phyloP scores from a whole-genome alignment of 2,113 vertebrate genomes.

The Gallinago undulata region DNA sequence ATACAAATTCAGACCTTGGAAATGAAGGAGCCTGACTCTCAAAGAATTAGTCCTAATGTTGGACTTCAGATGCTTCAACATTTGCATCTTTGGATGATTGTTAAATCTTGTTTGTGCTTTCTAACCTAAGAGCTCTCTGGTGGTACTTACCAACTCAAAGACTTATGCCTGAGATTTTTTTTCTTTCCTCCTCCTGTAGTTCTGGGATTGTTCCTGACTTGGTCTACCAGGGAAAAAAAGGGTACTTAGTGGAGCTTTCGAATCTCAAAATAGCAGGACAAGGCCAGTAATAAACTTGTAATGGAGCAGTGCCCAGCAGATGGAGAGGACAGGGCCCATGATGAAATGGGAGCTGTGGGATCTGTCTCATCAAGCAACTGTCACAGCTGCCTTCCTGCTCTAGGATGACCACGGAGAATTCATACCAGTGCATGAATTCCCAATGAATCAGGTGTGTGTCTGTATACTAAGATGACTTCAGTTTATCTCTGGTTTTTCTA shows the following conservation, averaged over 20 bases:
- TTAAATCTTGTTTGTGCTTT: neutral
- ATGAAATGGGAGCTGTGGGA: neutral
- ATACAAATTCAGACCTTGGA: neutral
- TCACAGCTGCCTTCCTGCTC: neutral
- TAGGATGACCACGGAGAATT: neutral
- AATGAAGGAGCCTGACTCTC: neutral
- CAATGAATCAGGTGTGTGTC: neutral
- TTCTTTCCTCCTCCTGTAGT: neutral
- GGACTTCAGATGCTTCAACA: neutral
- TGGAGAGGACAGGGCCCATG: neutral
- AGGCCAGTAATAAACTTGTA: neutral
- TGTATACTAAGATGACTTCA: neutral
- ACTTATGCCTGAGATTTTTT: neutral
- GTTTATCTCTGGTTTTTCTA: neutral
- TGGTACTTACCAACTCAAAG: neutral
- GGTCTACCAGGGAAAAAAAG: neutral
- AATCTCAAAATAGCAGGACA: neutral
- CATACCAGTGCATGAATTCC: neutral
- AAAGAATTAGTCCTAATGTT: neutral
- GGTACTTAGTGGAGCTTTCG: neutral
- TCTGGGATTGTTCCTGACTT: neutral
- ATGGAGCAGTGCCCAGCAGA: neutral
- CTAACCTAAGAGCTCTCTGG: neutral
- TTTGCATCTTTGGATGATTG: neutral
- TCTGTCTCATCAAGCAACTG: neutral